phyloP scores from a whole-genome alignment of 2,113 vertebrate species.

The Cyanocitta stelleri region DNA sequence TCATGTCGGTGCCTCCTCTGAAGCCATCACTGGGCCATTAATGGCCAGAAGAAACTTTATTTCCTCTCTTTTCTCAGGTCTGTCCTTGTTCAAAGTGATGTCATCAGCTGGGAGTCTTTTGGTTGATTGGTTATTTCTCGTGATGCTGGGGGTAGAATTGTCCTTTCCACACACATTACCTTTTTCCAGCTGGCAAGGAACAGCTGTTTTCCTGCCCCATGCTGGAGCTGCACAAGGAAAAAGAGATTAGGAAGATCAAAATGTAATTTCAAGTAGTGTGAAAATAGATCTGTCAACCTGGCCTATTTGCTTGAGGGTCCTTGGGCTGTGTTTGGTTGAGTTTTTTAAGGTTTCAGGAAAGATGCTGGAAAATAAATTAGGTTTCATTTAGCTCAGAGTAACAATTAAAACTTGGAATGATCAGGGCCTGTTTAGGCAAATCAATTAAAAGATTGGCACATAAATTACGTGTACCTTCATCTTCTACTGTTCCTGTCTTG shows the following conservation, averaged over 20 bases:
- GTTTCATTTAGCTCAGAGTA: constrained; percentile 14
- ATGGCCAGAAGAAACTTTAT: not conserved
- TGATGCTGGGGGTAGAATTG: not conserved
- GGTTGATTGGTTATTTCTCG: not conserved
- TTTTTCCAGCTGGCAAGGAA: not conserved
- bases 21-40: not conserved
- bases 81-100: not conserved
- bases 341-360: not conserved
- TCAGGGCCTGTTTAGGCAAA: not conserved
- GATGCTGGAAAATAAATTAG: constrained; percentile 12
- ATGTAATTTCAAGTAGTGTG: not conserved
- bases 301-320: not conserved
- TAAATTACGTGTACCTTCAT: not conserved
- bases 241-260: not conserved
- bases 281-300: not conserved
- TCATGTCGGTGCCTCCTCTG: not conserved
- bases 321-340: not conserved
- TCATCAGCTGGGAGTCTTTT: not conserved
- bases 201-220: not conserved
- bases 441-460: constrained; percentile 37
- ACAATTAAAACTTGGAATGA: constrained; percentile 38
- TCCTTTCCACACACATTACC: not conserved
- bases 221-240: not conserved
- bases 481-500: not conserved
- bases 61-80: not conserved